These are phyloP conservation scores for Hybognathus amarus DNA, from an alignment of 2,797 vertebrate species.

Conservation along the genomic window DNA sequence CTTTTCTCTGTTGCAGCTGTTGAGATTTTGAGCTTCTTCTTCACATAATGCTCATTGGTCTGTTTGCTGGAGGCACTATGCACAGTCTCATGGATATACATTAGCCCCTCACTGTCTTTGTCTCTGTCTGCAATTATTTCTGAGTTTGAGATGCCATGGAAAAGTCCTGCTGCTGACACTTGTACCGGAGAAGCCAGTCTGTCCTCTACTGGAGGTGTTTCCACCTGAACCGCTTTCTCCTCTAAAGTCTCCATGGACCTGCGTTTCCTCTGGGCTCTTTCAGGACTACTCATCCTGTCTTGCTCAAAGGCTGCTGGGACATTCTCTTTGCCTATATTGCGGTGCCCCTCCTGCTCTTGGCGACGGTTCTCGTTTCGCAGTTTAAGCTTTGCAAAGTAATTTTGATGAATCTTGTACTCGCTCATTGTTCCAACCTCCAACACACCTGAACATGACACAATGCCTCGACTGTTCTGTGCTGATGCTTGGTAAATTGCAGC, in stretches of 20 bases:
- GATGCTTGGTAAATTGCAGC: slow-evolving; percentile 97
- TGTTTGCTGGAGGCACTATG: slow-evolving; percentile 67
- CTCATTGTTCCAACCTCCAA: slow-evolving; percentile 96
- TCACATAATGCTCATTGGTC: slow-evolving; percentile 76
- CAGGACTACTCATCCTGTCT: slow-evolving; percentile 78
- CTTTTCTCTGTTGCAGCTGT: slow-evolving; percentile 61
- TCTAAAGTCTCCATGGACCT: slow-evolving; percentile 71
- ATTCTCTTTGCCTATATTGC: slow-evolving; percentile 78
- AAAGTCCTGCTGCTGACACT: slow-evolving; percentile 61
- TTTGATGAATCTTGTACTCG: slow-evolving; percentile 93
- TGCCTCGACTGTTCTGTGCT: slow-evolving; percentile 92
- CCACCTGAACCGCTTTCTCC: slow-evolving; percentile 59
- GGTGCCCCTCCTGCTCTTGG: slow-evolving; percentile 82
- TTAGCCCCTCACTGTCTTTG: slow-evolving; percentile 69
- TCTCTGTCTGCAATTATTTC: slow-evolving; percentile 73
- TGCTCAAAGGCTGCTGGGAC: slow-evolving; percentile 64
- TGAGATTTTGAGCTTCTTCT: slow-evolving; percentile 85
- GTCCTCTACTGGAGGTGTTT: slow-evolving; percentile 16
- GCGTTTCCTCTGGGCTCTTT: slow-evolving; percentile 85
- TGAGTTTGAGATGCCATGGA: slow-evolving; percentile 37
- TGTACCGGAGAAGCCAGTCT: not conserved
- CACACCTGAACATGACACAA: slow-evolving; percentile 94
- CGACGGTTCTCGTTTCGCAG: slow-evolving; percentile 87
- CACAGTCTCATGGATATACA: slow-evolving; percentile 74
- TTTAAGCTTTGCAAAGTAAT: slow-evolving; percentile 92